phyloP scores from a whole-genome alignment of 2,888 invertebrate species.

The Dioctria rufipes region DNA sequence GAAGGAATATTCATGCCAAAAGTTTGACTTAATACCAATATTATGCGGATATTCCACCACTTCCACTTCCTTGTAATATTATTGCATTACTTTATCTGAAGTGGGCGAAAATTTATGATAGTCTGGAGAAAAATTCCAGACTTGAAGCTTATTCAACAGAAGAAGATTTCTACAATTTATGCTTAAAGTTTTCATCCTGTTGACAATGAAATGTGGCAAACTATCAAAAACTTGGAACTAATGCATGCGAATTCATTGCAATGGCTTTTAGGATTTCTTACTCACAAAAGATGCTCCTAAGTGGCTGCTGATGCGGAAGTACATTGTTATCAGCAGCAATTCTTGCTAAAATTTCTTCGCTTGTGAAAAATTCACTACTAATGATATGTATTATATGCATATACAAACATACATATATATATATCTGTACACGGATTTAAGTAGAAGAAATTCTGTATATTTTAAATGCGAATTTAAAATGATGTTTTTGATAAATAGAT shows the following conservation, averaged over 20 bases:
- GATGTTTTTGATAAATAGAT: too few species aligned
- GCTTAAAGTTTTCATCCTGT: neutral
- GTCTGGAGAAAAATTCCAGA: neutral
- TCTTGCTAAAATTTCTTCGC: too few species aligned
- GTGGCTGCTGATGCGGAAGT: neutral
- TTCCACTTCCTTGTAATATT: neutral
- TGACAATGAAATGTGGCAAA: neutral
- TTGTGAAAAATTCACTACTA: too few species aligned
- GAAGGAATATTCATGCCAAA: neutral
- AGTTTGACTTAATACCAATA: slow-evolving; percentile 3
- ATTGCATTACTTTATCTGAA: neutral
- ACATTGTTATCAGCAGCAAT: neutral
- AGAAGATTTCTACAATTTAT: neutral
- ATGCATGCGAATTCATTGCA: neutral
- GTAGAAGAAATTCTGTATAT: too few species aligned
- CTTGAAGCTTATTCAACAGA: neutral
- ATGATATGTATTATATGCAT: too few species aligned
- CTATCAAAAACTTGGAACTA: slow-evolving; percentile 5
- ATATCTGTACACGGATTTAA: too few species aligned
- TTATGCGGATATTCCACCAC: neutral
- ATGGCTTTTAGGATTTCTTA: neutral
- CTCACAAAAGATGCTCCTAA: neutral
- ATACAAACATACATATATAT: too few species aligned
- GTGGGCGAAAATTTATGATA: slow-evolving; percentile 13
- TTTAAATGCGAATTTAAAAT: too few species aligned